A percentile compares a stretch with the other conserved stretches of the same genome.
These are phyloP conservation scores for Ceyx erithaca DNA, from an alignment of 2,797 vertebrate genomes.

Conservation along the genomic window DNA sequence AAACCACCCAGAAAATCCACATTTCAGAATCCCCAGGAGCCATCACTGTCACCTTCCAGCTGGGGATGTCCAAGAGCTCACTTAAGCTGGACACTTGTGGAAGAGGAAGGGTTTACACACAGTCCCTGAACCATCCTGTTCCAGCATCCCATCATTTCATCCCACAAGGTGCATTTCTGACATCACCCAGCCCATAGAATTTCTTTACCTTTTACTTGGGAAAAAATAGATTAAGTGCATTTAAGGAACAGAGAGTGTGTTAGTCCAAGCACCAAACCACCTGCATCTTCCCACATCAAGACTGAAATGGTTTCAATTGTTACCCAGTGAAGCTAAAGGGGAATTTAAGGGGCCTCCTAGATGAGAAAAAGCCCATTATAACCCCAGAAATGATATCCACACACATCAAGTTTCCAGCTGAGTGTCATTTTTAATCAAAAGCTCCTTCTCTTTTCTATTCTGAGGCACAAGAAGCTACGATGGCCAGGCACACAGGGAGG, in stretches of 20 bases:
- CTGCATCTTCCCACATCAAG: not conserved
- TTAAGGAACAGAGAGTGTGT: not conserved
- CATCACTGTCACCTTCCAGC: not conserved
- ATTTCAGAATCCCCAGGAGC: not conserved
- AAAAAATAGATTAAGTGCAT: not conserved
- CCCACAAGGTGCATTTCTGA: not conserved
- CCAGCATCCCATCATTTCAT: not conserved
- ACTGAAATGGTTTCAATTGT: not conserved
- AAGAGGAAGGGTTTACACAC: not conserved
- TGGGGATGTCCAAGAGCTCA: fast-evolving
- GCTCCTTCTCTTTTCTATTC: not conserved
- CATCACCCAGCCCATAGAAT: fast-evolving
- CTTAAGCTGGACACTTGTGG: fast-evolving
- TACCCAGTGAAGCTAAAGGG: not conserved
- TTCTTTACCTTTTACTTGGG: not conserved
- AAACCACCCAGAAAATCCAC: not conserved
- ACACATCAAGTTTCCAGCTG: not conserved
- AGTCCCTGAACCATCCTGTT: fast-evolving
- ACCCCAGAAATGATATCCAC: not conserved
- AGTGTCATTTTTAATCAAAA: not conserved
- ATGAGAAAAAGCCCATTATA: not conserved
- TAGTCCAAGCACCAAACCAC: not conserved
- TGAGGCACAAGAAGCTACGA: not conserved
- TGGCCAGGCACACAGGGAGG: fast-evolving
- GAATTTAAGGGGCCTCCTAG: fast-evolving